Conservation (phyloP, 1,140 invertebrate genomes). For the Caenorhabditis elegans region WBcel235 BX284604.4:11488001-11488500, state of each 20-base stretch:
- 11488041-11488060: constrained; percentile 3
- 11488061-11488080: background rate
- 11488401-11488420: background rate
- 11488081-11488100: background rate
- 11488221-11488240: background rate
- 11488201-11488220: background rate
- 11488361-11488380: background rate
- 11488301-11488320: background rate
- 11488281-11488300: background rate
- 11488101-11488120: background rate
- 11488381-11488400: background rate
- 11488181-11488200: background rate
- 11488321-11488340: background rate
- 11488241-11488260: background rate
- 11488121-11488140: background rate
- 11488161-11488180: background rate
- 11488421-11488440: background rate
- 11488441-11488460: constrained; percentile 3
- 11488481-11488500: background rate
- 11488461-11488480: background rate
- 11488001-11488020: constrained; percentile 8
- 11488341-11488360: background rate
- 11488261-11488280: background rate
- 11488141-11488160: too few species aligned
- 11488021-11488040: constrained; percentile 8